A percentile compares a stretch with the other conserved stretches of the same genome.
Conservation (phyloP, 2,113 vertebrate species). For the Burhinus oedicnemus region DNA sequence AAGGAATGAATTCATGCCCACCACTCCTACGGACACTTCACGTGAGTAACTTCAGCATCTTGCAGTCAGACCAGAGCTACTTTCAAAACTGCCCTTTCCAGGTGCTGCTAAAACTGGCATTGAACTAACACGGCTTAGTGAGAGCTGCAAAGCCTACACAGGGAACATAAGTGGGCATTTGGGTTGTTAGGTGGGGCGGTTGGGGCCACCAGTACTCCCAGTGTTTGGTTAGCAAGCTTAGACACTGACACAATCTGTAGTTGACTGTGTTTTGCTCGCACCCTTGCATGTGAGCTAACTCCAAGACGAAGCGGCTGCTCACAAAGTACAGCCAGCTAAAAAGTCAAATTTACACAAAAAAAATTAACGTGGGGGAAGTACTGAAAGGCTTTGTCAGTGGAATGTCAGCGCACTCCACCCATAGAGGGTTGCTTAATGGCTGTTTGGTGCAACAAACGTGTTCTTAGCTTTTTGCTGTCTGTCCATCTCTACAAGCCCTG, state of each 20-base stretch:
- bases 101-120: background rate
- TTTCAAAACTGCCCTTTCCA: background rate
- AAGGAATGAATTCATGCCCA: background rate
- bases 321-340: background rate
- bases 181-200: background rate
- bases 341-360: background rate
- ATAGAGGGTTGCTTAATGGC: background rate
- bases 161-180: background rate
- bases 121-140: background rate
- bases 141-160: fast-evolving
- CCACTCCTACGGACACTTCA: background rate
- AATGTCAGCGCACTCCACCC: background rate
- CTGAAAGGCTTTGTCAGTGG: background rate
- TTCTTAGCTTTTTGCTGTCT: background rate
- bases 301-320: background rate
- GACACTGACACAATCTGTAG: background rate
- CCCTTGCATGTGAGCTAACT: background rate
- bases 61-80: background rate
- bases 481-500: background rate
- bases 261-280: background rate
- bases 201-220: background rate
- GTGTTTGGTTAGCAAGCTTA: background rate
- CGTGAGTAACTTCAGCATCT: fast-evolving
- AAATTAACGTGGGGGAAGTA: background rate
- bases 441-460: background rate